These are phyloP conservation scores for Nasonovia ribisnigri DNA, from an alignment of 2,888 invertebrate genomes.

Conservation along the genomic window DNA sequence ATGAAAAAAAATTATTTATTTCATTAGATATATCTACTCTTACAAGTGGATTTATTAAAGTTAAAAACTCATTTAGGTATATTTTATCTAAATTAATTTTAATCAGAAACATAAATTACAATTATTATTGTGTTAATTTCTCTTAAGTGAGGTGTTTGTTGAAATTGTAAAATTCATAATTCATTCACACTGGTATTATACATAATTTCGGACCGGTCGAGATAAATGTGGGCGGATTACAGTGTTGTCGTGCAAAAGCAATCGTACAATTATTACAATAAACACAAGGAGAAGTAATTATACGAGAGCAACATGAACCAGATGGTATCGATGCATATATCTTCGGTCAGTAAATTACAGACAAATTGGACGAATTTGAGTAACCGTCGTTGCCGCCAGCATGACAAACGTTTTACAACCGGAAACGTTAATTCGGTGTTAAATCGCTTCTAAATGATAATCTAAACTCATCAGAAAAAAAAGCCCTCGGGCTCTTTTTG, in stretches of 20 bases:
- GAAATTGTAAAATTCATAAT: conserved; percentile 9
- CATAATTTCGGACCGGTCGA: conserved; percentile 23
- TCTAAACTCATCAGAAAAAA: conserved; percentile 27
- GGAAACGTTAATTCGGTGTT: conserved; percentile 61
- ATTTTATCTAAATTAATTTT: not conserved
- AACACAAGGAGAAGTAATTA: conserved; percentile 37
- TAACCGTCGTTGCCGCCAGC: conserved; percentile 22
- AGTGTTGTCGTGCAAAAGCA: not conserved
- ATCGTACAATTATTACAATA: conserved; percentile 11
- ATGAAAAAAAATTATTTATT: not conserved
- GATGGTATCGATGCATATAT: conserved; percentile 20
- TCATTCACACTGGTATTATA: not conserved
- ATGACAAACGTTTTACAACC: conserved; percentile 47
- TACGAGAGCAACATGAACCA: not conserved
- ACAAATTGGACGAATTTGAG: conserved; percentile 56
- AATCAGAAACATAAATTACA: not conserved
- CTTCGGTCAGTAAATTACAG: conserved; percentile 31
- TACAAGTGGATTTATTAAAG: not conserved
- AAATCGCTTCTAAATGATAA: conserved; percentile 50
- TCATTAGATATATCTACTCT: not conserved
- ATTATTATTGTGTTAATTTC: not conserved
- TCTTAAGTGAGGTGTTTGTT: not conserved
- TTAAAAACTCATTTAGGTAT: not conserved
- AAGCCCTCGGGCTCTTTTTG: not conserved
- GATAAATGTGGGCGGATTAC: conserved; percentile 38